Base-by-base conservation (phyloP, 2,888 invertebrate species). In the Tetanocera ferruginea region DNA sequence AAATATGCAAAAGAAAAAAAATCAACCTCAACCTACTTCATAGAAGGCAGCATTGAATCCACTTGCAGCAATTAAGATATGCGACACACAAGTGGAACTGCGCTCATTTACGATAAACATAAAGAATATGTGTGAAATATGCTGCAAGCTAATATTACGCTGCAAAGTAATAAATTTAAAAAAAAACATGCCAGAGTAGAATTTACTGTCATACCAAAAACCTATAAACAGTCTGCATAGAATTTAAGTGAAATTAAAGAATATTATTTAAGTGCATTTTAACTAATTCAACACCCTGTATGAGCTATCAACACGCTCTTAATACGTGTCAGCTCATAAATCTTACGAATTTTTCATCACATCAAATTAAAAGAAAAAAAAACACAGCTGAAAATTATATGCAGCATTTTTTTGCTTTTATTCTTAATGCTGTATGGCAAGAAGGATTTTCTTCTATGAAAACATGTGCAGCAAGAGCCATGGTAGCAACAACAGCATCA, bases 301-400 rank as follows among this genome's bases (percentile, higher is more conserved):
- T 43, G 43, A 14, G 43, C 43, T 43, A 43, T 43, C 43, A 14
- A 67, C n/a, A 81, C 79, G 80, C 79, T 81, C 77, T 81, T 79
- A 79, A 80, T 75, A 80, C 74, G 76, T 81, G 81, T 80, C 81
- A 81, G 80, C 80, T 81, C 80, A 79, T 81, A 81, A 81, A 81
- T 81, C 81, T 81, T 80, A 76, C 60, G 78, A 49, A 5, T 49
- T 51, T 23, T n/a, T 31, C 11, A 31, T 31, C n/a, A 64, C 64
- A 31, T 14, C 64, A 17, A 64, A n/a, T n/a, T n/a, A n/a, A n/a
- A n/a, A 3, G 6, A 19, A 19, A 19, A 43, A 43, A 11, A 43
- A 43, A 43, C 43, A 11, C 43, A n/a, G n/a, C 11, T 43, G 37
- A 43, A 43, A 43, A 43, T 25, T 60, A 25, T 17, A 60, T 60